A percentile compares a stretch with the other conserved stretches of the same genome.
These are phyloP conservation scores for Rotaria sp. DNA, from an alignment of 2,888 invertebrate species.

Conservation along the genomic window DNA sequence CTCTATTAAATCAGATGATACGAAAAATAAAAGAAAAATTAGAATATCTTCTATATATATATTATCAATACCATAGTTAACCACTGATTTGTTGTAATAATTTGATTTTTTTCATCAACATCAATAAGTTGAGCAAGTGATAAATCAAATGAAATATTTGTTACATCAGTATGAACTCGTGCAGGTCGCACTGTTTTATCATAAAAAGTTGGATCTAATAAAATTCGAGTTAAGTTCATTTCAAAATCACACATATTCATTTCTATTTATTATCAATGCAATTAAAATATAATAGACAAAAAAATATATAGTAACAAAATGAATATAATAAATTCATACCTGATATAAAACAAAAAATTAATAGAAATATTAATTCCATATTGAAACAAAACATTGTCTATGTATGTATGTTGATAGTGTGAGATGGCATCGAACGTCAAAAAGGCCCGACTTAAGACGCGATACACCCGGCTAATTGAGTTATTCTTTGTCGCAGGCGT, in stretches of 20 bases:
- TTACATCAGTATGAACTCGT: conserved; percentile 52
- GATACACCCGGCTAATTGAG: neutral
- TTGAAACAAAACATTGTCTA: neutral
- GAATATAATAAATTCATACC: neutral
- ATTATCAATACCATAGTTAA: conserved; percentile 56
- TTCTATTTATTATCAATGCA: neutral
- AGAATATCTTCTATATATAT: neutral
- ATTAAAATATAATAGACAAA: neutral
- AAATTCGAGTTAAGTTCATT: neutral
- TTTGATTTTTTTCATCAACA: conserved; percentile 75
- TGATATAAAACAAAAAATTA: neutral
- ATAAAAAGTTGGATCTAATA: conserved; percentile 4
- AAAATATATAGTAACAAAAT: too few relatives aligned
- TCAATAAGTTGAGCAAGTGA: conserved; percentile 61
- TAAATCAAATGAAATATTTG: conserved; percentile 60
- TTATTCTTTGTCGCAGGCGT: neutral
- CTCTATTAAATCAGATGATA: conserved; percentile 52
- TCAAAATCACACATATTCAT: neutral
- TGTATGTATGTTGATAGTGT: neutral
- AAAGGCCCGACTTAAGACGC: neutral
- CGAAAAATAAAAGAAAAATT: neutral
- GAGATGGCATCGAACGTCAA: neutral
- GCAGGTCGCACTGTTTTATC: conserved; percentile 52
- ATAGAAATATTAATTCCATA: neutral
- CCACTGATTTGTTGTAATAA: conserved; percentile 78